phyloP scores from a whole-genome alignment of 2,888 invertebrate species.

The Osmoderma eremita region DNA sequence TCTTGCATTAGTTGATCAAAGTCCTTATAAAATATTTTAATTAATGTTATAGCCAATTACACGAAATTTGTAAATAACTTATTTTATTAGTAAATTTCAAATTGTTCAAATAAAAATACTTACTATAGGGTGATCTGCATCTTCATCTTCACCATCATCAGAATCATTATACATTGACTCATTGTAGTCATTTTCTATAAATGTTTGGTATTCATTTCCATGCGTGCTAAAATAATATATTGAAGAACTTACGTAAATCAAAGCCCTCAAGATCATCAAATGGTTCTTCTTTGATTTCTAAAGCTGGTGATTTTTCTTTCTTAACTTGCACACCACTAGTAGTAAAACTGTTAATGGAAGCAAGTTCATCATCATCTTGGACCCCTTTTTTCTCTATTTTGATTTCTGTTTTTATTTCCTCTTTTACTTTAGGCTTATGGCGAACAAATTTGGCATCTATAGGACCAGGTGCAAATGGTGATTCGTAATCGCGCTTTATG shows the following conservation, averaged over 20 bases:
- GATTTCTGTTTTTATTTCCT: slow-evolving; percentile 11
- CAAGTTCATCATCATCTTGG: neutral
- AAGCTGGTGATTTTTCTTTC: too few species aligned
- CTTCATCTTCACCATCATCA: slow-evolving; percentile 42
- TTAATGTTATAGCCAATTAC: neutral
- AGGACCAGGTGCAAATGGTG: slow-evolving; percentile 38
- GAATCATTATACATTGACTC: slow-evolving; percentile 32
- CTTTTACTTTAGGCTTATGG: slow-evolving; percentile 36
- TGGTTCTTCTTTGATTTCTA: slow-evolving; percentile 4
- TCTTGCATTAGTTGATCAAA: slow-evolving; percentile 37
- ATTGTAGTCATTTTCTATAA: slow-evolving; percentile 12
- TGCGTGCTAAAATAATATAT: neutral
- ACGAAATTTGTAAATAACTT: neutral
- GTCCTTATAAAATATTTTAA: slow-evolving; percentile 32
- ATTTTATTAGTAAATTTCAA: too few species aligned
- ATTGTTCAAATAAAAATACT: slow-evolving; percentile 28
- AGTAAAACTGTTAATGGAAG: neutral
- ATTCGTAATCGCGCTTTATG: slow-evolving; percentile 10
- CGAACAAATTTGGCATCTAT: slow-evolving; percentile 23
- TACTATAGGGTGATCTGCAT: slow-evolving; percentile 40
- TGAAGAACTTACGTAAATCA: slow-evolving; percentile 4
- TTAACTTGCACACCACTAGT: neutral
- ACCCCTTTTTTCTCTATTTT: slow-evolving; percentile 7
- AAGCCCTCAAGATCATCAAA: neutral
- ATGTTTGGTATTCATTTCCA: neutral